Conservation (phyloP, 2,797 vertebrate species). For the Linurgus olivaceus region DNA sequence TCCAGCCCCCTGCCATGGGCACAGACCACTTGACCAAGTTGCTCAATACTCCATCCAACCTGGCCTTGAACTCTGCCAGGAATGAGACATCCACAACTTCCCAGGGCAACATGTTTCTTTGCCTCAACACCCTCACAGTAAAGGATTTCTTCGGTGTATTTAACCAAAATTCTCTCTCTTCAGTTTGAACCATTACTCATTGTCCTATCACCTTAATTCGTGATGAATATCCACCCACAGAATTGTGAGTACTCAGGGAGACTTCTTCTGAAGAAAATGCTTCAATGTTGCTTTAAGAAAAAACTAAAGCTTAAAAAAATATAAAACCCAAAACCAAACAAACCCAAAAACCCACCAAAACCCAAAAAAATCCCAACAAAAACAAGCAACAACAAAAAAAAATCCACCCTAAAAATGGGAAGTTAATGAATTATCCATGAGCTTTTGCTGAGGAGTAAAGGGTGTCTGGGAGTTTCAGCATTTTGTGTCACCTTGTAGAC, state of each 20-base stretch:
- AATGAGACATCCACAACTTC: not conserved
- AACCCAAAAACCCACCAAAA: not conserved
- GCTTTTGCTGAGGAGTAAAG: not conserved
- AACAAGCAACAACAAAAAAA: not conserved
- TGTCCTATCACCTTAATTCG: not conserved
- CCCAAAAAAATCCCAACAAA: not conserved
- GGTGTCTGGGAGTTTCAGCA: not conserved
- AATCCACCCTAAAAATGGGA: not conserved
- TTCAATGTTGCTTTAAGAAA: not conserved
- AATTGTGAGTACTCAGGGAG: not conserved
- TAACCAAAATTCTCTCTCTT: not conserved
- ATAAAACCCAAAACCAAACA: not conserved
- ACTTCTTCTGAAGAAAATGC: not conserved
- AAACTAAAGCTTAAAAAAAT: not conserved
- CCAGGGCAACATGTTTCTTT: not conserved
- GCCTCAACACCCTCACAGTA: not conserved
- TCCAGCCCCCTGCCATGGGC: not conserved
- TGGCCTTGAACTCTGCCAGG: not conserved
- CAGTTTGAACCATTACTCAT: not conserved
- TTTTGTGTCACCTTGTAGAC: not conserved
- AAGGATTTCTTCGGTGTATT: not conserved
- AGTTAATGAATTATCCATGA: not conserved
- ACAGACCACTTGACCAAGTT: not conserved
- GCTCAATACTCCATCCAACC: not conserved
- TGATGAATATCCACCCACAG: not conserved